Evolutionary conservation across 2,888 invertebrate species (phyloP), one percentile per base, ranked within the genome.

Genomic region (Andrena flavipes): DNA sequence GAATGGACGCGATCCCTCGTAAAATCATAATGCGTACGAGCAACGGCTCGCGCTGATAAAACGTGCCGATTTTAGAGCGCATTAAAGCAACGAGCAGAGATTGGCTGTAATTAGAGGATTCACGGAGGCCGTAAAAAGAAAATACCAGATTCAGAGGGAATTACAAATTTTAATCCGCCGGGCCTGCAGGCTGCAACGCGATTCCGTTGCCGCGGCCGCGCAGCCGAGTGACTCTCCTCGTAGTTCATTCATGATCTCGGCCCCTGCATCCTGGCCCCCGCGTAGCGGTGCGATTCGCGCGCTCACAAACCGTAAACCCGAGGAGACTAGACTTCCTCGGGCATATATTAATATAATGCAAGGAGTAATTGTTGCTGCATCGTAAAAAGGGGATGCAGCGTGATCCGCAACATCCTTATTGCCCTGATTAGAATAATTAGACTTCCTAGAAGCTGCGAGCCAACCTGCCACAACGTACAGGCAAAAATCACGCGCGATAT

Each of bases 341-440:
- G 80, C 49, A 70, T 67, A 59, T 54, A 84, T 87, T 87, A 82
- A 87, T 84, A 71, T 62, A 72, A 76, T 60, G 80, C 56, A 82
- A 84, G 82, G 64, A 84, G 35, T 80, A 80, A 87, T 87, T 87
- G 76, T 82, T 82, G 54, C 56, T 76, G 74, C 33, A 49, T 76
- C 74, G 69, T 48, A 42, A 49, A 42, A 77, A 51, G 63, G 80
- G 71, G 42, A 59, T 74, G 68, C 51, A 68, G 71, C 54, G 56
- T 26, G 71, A 70, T 63, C 76, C 59, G 83, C 75, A 84, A 87
- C 84, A 84, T 90, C 85, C 89, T 89, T 84, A 87, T 91, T 90
- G 86, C 82, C 23, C 63, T 85, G 88, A 88, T 89, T 87, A 90
- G 89, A 87, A 87, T 88, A 89, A 90, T 90, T 87, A 79, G 65